These are phyloP conservation scores for Iselma pallidipennis DNA, from an alignment of 2,888 invertebrate genomes.

Conservation along the genomic window DNA sequence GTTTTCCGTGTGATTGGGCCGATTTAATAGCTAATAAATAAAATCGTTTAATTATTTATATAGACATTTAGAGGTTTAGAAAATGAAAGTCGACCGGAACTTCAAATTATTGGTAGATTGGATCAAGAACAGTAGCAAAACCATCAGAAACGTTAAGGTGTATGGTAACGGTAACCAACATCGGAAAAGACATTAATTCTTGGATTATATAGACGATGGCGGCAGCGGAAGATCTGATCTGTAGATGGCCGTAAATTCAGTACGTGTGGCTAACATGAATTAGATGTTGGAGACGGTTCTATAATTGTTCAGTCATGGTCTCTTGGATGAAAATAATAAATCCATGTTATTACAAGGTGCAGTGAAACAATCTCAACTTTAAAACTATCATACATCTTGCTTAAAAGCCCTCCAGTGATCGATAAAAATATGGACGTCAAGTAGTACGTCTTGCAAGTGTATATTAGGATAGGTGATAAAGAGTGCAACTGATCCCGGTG, in stretches of 20 bases:
- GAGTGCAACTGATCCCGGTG: not conserved
- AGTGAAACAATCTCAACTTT: not conserved
- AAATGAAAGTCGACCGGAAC: constrained; percentile 34
- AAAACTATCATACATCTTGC: constrained; percentile 1
- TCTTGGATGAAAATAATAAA: not conserved
- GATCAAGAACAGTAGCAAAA: constrained; percentile 22
- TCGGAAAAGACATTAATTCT: constrained; percentile 33
- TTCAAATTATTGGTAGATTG: constrained; percentile 34
- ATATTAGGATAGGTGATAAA: not conserved
- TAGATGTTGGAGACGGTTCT: constrained; percentile 49
- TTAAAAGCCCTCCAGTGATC: not conserved
- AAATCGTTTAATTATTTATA: constrained; percentile 35
- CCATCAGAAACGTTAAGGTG: not conserved
- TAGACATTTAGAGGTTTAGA: constrained; percentile 24
- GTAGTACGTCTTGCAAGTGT: too few relatives aligned
- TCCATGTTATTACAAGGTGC: too few relatives aligned
- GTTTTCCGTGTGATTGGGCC: not conserved
- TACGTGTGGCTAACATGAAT: constrained; percentile 50
- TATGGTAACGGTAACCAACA: constrained; percentile 20
- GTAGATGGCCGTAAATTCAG: constrained; percentile 40
- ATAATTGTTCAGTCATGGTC: constrained; percentile 51
- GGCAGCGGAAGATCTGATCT: constrained; percentile 17
- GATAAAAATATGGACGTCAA: not conserved
- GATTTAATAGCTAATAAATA: constrained; percentile 27
- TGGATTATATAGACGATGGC: constrained; percentile 29